A percentile compares a stretch with the other conserved stretches of the same genome.
phyloP scores from a whole-genome alignment of 2,113 vertebrate species.

The Melierax canorus region DNA sequence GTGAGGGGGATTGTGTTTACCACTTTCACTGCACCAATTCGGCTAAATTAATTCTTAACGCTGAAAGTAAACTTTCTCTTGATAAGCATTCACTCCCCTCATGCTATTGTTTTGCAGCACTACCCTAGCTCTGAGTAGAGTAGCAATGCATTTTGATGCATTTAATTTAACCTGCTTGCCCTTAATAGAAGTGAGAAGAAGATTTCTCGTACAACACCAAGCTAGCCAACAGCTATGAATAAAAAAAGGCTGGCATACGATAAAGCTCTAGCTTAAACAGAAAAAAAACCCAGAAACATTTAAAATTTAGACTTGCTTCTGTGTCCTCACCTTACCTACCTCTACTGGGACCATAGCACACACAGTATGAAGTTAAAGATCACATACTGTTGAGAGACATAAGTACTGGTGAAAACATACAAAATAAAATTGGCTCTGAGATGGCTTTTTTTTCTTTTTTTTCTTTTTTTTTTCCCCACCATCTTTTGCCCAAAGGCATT shows the following conservation, averaged over 20 bases:
- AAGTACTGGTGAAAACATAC: neutral
- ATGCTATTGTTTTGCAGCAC: neutral
- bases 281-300: neutral
- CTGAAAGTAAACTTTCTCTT: slow-evolving; percentile 74
- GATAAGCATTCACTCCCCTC: slow-evolving; percentile 63
- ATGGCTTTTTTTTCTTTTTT: neutral
- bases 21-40: slow-evolving; percentile 68
- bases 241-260: neutral
- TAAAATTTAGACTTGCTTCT: neutral
- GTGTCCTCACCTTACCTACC: neutral
- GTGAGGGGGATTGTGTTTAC: slow-evolving; percentile 78
- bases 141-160: neutral
- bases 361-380: neutral
- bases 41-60: slow-evolving; percentile 79
- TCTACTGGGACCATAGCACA: neutral
- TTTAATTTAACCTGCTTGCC: slow-evolving; percentile 52
- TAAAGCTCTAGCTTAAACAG: neutral
- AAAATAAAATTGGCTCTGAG: neutral
- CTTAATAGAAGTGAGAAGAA: neutral
- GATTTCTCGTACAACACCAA: neutral
- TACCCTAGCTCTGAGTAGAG: neutral
- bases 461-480: too few species aligned
- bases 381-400: neutral
- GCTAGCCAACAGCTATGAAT: neutral
- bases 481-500: neutral